Base-by-base conservation (phyloP, 2,888 invertebrate species). In the Bedellia somnulentella region DNA sequence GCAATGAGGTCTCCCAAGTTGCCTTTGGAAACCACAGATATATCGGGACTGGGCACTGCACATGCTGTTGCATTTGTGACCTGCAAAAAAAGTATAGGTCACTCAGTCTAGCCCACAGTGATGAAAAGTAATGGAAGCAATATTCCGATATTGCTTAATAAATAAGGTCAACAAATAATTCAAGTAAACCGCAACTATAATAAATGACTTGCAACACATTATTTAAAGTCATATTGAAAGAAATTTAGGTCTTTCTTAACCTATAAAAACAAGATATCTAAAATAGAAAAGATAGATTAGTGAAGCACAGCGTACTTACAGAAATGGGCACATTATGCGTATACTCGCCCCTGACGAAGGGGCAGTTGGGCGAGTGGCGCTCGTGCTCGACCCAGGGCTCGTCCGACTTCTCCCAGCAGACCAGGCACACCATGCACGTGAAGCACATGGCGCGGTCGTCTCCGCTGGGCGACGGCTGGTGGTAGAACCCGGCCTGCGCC, bases 381-480 rank as follows among this genome's bases (percentile, higher is more conserved):
- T 94, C 95, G 54, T 96, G 95, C 57, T 96, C 95, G 40, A 93
- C 93, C 94, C 95, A 95, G 2, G 96, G 96, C 55, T 96, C 95
- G 63, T 96, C 95, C 0, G 92, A 91, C 47, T 93, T 89, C 68
- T 96, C 96, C 96, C 96, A 96, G 68, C 91, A 93, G 4, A 96
- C 94, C 14, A 96, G 80, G 54, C 95, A 96, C 6, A 95, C 93
- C 47, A 87, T 89, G 60, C 96, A 96, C 0, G 92, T 93, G 63
- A 96, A 96, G 57, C 96, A 96, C 90, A 95, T 90, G 5, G 94
- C 95, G 38, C 95, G 80, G 68, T 96, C 96, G 54, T 94, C 93
- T 3, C 93, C 93, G 15, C 87, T 84, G 3, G 86, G 81, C 31
- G 91, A 89, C 1, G 95, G 94, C 57, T 94, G 92, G 64, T 95